Evolutionary conservation across 2,797 vertebrate species (phyloP).

Genomic region (Siniperca obscura): DNA sequence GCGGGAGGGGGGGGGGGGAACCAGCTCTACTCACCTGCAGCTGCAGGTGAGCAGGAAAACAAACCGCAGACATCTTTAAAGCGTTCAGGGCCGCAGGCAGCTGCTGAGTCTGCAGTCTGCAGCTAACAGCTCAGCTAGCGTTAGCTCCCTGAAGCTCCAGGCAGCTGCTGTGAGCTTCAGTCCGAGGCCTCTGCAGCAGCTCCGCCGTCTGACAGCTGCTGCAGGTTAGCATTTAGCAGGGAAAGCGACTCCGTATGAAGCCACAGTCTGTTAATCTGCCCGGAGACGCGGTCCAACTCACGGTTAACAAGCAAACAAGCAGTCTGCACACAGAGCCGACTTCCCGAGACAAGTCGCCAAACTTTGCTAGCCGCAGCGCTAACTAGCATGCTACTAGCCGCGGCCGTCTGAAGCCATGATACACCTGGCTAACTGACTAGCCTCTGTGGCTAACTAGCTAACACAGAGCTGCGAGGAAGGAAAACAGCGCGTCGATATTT

Average conservation of each 20-base stretch:
- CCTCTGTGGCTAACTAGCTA: slow-evolving; percentile 3
- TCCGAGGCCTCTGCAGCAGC: not conserved
- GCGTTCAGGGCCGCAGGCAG: not conserved
- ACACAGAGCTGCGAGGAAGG: not conserved
- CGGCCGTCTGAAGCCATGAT: not conserved
- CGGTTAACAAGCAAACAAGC: too few relatives aligned
- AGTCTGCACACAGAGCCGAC: not conserved
- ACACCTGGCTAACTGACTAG: slow-evolving; percentile 56
- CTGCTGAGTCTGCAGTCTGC: not conserved
- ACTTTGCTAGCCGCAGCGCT: slow-evolving; percentile 10
- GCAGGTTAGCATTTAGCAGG: not conserved
- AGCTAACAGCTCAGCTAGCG: not conserved
- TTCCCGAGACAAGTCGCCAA: not conserved
- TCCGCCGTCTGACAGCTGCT: not conserved
- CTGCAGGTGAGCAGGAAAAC: not conserved
- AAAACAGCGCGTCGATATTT: not conserved
- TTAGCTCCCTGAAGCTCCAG: not conserved
- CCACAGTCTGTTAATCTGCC: fast-evolving
- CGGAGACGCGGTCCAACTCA: not conserved
- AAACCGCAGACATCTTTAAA: too few relatives aligned
- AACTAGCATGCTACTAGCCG: slow-evolving; percentile 54
- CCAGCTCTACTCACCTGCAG: not conserved
- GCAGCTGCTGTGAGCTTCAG: not conserved
- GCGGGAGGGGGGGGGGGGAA: too few relatives aligned
- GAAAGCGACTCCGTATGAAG: too few relatives aligned